Percentiles rank a stretch among this genome's conserved stretches.
Evolutionary conservation across 2,113 vertebrate species (phyloP).

Genomic region (Smithornis capensis): DNA sequence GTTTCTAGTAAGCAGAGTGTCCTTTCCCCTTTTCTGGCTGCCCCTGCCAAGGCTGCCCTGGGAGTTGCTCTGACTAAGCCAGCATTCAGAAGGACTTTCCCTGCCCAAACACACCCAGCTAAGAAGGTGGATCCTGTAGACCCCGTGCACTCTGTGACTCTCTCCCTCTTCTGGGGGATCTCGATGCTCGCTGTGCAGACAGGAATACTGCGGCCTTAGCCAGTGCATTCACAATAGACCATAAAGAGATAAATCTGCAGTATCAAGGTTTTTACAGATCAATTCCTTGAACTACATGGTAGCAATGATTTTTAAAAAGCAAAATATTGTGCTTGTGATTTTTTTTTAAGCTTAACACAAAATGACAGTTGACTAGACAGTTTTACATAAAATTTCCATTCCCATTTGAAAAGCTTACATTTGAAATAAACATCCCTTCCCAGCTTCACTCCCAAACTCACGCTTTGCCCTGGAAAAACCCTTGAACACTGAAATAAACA

Average conservation of each 20-base stretch:
- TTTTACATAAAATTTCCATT: slow-evolving; percentile 31
- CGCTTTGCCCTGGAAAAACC: background rate
- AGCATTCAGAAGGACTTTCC: rapidly evolving
- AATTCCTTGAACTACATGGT: background rate
- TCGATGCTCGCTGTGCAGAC: rapidly evolving
- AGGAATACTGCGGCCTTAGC: rapidly evolving
- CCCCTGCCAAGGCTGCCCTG: rapidly evolving
- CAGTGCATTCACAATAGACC: rapidly evolving
- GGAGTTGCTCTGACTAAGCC: rapidly evolving
- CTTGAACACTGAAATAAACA: slow-evolving; percentile 24
- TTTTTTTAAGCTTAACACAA: background rate
- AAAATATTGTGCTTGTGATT: background rate
- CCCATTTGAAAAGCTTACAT: slow-evolving; percentile 12
- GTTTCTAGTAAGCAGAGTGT: rapidly evolving
- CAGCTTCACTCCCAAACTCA: background rate
- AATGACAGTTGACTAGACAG: background rate
- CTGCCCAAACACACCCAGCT: too few species aligned
- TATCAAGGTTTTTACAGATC: background rate
- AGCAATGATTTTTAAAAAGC: background rate
- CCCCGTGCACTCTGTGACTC: rapidly evolving
- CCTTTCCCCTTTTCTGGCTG: rapidly evolving
- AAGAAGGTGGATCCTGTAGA: too few species aligned
- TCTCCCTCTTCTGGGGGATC: rapidly evolving
- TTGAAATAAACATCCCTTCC: slow-evolving; percentile 1
- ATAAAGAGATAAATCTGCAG: background rate